Evolutionary conservation across 2,888 invertebrate genomes (phyloP).

Genomic region (Lutraria lutraria): DNA sequence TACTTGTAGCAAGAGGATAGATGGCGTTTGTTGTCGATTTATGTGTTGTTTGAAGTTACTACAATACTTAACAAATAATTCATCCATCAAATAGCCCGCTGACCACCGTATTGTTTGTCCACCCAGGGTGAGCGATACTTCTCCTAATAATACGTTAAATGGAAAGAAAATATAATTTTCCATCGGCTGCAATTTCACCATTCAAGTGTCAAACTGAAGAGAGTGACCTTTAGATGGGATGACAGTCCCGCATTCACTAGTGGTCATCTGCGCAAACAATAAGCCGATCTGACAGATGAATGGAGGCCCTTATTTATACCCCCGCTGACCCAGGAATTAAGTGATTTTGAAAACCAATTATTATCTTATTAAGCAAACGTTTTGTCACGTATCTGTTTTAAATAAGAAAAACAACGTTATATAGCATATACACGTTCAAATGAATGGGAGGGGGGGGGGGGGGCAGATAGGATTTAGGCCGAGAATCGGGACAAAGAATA

Average conservation of each 20-base stretch:
- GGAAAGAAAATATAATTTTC: slow-evolving; percentile 41
- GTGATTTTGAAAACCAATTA: slow-evolving; percentile 3
- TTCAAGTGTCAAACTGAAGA: slow-evolving; percentile 44
- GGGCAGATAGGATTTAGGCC: neutral
- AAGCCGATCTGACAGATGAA: slow-evolving; percentile 22
- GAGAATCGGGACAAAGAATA: neutral
- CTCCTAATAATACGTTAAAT: slow-evolving; percentile 31
- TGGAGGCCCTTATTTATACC: slow-evolving; percentile 18
- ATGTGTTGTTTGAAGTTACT: slow-evolving; percentile 18
- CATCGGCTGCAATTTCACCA: slow-evolving; percentile 1
- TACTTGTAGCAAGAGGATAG: neutral
- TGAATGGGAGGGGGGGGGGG: neutral
- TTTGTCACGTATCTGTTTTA: neutral
- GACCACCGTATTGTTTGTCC: slow-evolving; percentile 27
- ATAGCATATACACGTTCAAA: neutral
- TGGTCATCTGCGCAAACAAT: slow-evolving; percentile 8
- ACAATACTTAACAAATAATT: slow-evolving; percentile 15
- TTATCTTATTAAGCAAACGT: neutral
- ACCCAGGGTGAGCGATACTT: neutral
- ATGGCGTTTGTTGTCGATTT: neutral
- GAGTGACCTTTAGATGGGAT: slow-evolving; percentile 27
- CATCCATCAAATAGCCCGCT: neutral
- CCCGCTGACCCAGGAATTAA: slow-evolving; percentile 21
- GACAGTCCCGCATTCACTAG: slow-evolving; percentile 3
- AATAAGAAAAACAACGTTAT: neutral